Base-by-base conservation (phyloP, 2,797 vertebrate species). In the Anomalospiza imberbis region DNA sequence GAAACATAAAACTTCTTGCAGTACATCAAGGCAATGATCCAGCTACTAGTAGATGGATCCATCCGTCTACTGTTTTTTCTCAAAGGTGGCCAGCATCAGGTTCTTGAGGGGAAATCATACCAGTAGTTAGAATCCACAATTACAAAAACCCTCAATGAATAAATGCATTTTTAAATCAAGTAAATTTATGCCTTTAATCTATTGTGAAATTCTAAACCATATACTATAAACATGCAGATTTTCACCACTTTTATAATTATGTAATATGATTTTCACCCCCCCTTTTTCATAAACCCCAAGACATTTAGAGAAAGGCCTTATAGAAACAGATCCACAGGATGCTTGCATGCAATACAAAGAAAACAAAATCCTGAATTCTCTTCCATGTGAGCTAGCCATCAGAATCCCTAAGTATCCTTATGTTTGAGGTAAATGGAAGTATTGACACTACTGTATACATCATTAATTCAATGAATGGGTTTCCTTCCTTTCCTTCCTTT, bases 221-320 rank as follows among this genome's bases (percentile, higher is more conserved):
- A 12, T 31, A 72, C 38, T 68, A 16, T 48, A 75, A 93, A 77
- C 9, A 40, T n/a, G 18, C 5, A 78, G 44, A 81, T 78, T 26
- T 60, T 21, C 10, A 72, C 12, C 12, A 22, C 4, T 1, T 38
- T 86, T 58, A 20, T 48, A 31, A 34, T 32, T 62, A 38, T 7
- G 1, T 11, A 51, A 36, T 66, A 63, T 20, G 4, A 42, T 81
- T 88, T 83, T 61, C 81, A 63, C 0, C 0, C 4, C 0, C 1
- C 6, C 10, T 8, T 40, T n/a, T 68, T 7, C 18, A 54, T 63
- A 70, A 68, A 47, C 4, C 22, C 31, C 17, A 22, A 54, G 48
- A 53, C 0, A 0, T 66, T 86, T 55, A n/a, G 4, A 32, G 12
- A 77, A 77, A 62, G 9, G 16, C 17, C 16, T 58, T 67, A 48